Base-by-base conservation (phyloP, 2,888 invertebrate species). In the Calameuta filiformis region DNA sequence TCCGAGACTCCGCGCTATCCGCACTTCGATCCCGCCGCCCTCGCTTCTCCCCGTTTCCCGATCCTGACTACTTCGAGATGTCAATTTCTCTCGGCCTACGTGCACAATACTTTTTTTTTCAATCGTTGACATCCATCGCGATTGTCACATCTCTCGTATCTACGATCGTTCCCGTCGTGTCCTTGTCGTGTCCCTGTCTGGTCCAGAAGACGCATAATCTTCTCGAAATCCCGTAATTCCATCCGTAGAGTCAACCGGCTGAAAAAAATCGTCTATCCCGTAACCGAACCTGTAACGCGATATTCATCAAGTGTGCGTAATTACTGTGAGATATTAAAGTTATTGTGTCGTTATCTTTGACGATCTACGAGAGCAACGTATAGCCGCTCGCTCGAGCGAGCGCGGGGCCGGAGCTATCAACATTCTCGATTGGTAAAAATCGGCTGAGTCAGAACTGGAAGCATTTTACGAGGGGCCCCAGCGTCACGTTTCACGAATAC, bases 361-460 rank as follows among this genome's bases (percentile, higher is more conserved):
- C 35, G 30, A 35, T 37, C 37, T 35, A 35, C 35, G 74, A n/a
- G 74, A 30, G 74, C 71, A 71, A 2, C 34, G 35, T 12, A 30
- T 0, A 34, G 35, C 35, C 35, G 23, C 74, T 37, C 35, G 74
- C 74, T 37, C 74, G 12, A 34, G 74, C 69, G 74, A 78, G 74
- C 74, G 74, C 71, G 68, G 56, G 77, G 77, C 80, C 75, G 83
- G 85, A 83, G 84, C 85, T 88, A 88, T 88, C 89, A 87, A 86
- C 88, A 88, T 88, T 89, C 89, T 87, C 88, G 86, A 88, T 89
- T 89, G 85, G 85, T 83, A 86, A 89, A 89, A 90, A 90, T 89
- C 86, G 80, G 79, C 86, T 90, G 89, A 89, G 85, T 89, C 90
- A 89, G 89, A 89, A 89, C 88, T 90, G 87, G 89, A 88, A 88